Conservation (phyloP, 2,888 invertebrate genomes). For the Tuberolachnus salignus region DNA sequence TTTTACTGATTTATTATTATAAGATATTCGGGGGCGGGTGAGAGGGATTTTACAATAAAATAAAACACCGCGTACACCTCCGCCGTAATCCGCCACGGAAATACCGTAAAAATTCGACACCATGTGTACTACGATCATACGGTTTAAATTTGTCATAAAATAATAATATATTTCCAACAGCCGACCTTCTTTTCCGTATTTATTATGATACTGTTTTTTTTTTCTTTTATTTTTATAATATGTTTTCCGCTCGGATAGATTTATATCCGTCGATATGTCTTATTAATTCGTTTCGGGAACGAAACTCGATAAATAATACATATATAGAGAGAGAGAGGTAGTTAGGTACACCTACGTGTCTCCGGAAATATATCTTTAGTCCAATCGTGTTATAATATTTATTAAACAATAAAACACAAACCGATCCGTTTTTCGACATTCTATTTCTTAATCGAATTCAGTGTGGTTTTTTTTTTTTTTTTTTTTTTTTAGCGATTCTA, state of each 20-base stretch:
- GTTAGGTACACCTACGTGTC: constrained; percentile 60
- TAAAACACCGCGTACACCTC: background rate
- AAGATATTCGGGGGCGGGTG: background rate
- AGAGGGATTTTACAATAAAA: constrained; percentile 3
- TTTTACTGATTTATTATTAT: constrained; percentile 33
- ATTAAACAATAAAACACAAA: no score
- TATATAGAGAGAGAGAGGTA: no score
- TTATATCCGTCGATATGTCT: constrained; percentile 37
- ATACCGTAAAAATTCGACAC: constrained; percentile 9
- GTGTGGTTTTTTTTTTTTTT: no score
- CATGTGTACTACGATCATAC: constrained; percentile 9
- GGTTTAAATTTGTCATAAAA: constrained; percentile 48
- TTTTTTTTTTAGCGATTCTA: no score
- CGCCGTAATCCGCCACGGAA: background rate
- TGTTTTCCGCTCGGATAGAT: constrained; percentile 32
- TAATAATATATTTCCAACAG: constrained; percentile 27
- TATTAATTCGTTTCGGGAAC: constrained; percentile 26
- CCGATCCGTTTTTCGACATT: no score
- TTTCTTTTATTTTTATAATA: constrained; percentile 27
- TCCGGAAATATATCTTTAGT: constrained; percentile 68
- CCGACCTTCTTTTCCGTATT: background rate
- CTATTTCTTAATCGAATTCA: no score
- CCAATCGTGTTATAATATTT: no score
- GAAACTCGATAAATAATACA: constrained; percentile 35
- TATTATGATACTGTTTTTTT: background rate